These are phyloP conservation scores for Samia ricini DNA, from an alignment of 1,140 invertebrate genomes.

Conservation along the genomic window DNA sequence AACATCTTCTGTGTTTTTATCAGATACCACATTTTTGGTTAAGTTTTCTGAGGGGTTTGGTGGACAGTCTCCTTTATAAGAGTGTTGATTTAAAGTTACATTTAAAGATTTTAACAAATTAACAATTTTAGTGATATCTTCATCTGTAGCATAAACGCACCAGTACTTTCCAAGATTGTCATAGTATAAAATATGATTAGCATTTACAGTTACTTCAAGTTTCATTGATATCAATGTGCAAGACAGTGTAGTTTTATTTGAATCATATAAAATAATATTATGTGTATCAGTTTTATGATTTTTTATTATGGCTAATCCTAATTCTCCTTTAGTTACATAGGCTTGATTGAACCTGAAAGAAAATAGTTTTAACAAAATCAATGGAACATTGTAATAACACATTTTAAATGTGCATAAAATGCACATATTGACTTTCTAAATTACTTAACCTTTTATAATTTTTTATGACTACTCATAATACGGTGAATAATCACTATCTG, in stretches of 20 bases:
- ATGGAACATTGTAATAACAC: no score
- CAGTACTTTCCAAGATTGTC: constrained; percentile 57
- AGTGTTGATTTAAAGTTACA: constrained; percentile 30
- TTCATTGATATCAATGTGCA: constrained; percentile 37
- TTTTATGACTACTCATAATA: no score
- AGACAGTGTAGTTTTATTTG: constrained; percentile 60
- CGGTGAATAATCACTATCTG: no score
- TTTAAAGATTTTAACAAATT: constrained; percentile 39
- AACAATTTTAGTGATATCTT: constrained; percentile 45
- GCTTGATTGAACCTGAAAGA: constrained; percentile 50
- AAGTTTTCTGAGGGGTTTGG: neutral
- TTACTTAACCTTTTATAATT: no score
- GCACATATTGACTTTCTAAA: no score
- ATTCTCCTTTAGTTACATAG: constrained; percentile 49
- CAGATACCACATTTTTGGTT: neutral
- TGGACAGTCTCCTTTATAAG: neutral
- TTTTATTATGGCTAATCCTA: constrained; percentile 62
- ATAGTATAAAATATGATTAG: constrained; percentile 53
- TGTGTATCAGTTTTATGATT: constrained; percentile 38
- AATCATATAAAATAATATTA: constrained; percentile 60
- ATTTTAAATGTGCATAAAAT: no score
- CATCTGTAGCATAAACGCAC: constrained; percentile 50
- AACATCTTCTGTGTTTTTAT: constrained; percentile 29
- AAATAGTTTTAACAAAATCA: constrained; percentile 9
- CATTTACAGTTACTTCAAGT: constrained; percentile 47